Evolutionary conservation across 2,113 vertebrate genomes (phyloP), one percentile per base, ranked within the genome.

Genomic region (Coturnix japonica): DNA sequence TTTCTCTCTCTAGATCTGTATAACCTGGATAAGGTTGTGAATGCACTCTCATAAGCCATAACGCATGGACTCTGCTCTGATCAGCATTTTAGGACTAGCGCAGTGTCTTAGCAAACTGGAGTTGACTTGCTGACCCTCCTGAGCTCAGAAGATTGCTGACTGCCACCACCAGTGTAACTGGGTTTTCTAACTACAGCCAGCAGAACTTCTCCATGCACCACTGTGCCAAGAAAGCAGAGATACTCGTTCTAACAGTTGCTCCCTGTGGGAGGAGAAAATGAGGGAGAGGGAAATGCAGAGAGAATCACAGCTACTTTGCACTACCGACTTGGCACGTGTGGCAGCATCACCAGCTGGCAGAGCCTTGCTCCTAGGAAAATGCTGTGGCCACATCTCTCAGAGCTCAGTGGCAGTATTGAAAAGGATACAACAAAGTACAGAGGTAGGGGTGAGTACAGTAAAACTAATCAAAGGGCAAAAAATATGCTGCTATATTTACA

Each of bases 161-260:
- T 91, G 72, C 71, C 71, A 84, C n/a, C 33, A 19, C n/a, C 63
- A 60, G 60, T 1, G 35, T 67, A 61, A 64, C 49, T 72, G 69
- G 91, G 81, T 83, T 90, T 89, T 91, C 65, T 61, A 53, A 71
- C 83, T 64, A 79, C 39, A 94, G 86, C 30, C 31, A 78, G 47
- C 51, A 76, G 81, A 87, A 54, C 54, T 63, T 92, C 82, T 86
- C 85, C 75, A 30, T 13, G 15, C 16, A 5, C 35, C n/a, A 39
- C 2, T 7, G 56, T 81, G 90, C 96, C 93, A 83, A 75, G 76
- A 93, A 95, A 90, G 89, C 20, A 14, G 44, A 61, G 77, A 81
- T 75, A 11, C 44, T 81, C 75, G 37, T 85, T 59, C 53, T 57
- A 91, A 35, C 41, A 75, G 56, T 75, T 91, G 53, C 23, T 85